Evolutionary conservation across 2,888 invertebrate species (phyloP).

Genomic region (Thecocarcelia acutangulata): DNA sequence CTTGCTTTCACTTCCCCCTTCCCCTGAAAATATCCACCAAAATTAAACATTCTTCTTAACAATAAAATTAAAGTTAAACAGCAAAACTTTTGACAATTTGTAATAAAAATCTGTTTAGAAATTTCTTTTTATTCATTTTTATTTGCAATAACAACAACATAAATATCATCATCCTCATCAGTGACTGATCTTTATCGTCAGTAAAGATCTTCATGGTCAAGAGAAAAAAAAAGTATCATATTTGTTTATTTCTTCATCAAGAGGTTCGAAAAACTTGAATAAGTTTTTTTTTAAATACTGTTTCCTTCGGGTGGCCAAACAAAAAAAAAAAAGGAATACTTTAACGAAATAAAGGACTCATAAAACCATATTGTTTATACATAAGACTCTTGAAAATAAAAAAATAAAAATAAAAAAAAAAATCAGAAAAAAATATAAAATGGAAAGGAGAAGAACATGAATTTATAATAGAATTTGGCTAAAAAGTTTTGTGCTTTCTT

Average conservation of each 20-base stretch:
- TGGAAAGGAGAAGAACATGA: constrained; percentile 47
- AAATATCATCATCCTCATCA: constrained; percentile 29
- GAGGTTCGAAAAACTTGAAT: not conserved
- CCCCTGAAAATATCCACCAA: not conserved
- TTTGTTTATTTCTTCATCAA: too few species aligned
- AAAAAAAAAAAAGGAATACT: not conserved
- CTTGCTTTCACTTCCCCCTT: too few species aligned
- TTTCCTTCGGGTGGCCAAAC: not conserved
- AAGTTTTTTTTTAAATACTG: not conserved
- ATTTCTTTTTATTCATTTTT: constrained; percentile 37
- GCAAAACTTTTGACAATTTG: constrained; percentile 57
- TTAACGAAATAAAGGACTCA: constrained; percentile 2
- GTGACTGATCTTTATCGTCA: not conserved
- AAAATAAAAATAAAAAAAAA: too few species aligned
- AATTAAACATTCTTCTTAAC: constrained; percentile 25
- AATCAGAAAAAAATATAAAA: not conserved
- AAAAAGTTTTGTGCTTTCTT: constrained; percentile 18
- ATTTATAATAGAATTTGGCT: constrained; percentile 65
- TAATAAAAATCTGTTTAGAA: constrained; percentile 56
- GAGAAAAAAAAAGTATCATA: not conserved
- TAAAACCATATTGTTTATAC: constrained; percentile 27
- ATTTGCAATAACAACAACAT: constrained; percentile 31
- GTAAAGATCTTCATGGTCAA: constrained; percentile 40
- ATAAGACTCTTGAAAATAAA: constrained; percentile 5
- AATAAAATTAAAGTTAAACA: constrained; percentile 7